A percentile compares a stretch with the other conserved stretches of the same genome.
These are phyloP conservation scores for Agonopterix alstromeriana DNA, from an alignment of 2,888 invertebrate species.

Conservation along the genomic window DNA sequence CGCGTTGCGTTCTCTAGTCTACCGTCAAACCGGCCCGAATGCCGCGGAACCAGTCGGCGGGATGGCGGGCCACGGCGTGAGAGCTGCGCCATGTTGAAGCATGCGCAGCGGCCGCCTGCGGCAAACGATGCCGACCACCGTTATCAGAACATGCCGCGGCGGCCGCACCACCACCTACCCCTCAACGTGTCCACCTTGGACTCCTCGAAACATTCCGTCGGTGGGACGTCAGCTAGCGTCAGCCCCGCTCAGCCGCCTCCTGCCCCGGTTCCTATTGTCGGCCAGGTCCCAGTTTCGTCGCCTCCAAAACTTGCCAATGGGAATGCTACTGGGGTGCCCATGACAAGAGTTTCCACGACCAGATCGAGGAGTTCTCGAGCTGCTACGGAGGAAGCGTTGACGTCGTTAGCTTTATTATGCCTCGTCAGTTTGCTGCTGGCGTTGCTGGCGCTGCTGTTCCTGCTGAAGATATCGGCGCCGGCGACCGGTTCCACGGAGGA, in stretches of 20 bases:
- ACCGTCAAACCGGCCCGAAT: constrained; percentile 42
- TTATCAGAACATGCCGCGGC: constrained; percentile 76
- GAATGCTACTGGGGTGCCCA: constrained; percentile 75
- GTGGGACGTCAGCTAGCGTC: constrained; percentile 74
- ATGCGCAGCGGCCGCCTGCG: constrained; percentile 79
- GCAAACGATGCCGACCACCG: constrained; percentile 72
- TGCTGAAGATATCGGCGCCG: constrained; percentile 88
- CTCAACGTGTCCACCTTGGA: constrained; percentile 82
- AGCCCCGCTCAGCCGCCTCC: constrained; percentile 66
- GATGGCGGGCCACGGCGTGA: constrained; percentile 61
- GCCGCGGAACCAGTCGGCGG: constrained; percentile 60
- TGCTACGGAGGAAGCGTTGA: constrained; percentile 83
- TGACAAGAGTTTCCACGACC: constrained; percentile 39
- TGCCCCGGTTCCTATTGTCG: constrained; percentile 37
- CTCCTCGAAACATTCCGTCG: constrained; percentile 80
- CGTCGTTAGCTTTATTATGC: constrained; percentile 90
- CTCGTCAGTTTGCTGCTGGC: constrained; percentile 90
- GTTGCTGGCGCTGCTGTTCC: constrained; percentile 88
- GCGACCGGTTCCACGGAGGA: constrained; percentile 82
- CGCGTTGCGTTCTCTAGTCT: constrained; percentile 25
- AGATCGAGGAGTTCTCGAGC: constrained; percentile 54
- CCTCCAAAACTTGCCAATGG: constrained; percentile 68
- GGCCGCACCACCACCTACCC: constrained; percentile 79
- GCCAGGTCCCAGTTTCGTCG: constrained; percentile 49
- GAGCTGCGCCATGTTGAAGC: constrained; percentile 81